Base-by-base conservation (phyloP, 1,140 invertebrate species). In the Calephelis virginiensis region DNA sequence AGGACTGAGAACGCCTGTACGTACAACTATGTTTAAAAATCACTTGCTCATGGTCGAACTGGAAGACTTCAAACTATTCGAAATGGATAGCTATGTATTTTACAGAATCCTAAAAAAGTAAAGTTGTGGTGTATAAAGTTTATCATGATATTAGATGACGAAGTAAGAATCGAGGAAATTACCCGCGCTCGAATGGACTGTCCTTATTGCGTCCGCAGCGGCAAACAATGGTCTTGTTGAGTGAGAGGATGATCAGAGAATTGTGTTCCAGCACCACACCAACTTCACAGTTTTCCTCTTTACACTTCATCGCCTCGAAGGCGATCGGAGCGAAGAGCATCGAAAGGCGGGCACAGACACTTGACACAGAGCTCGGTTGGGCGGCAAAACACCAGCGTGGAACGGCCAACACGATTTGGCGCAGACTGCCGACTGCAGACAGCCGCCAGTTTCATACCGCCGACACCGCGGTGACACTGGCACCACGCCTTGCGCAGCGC, bases 261-360 rank as follows among this genome's bases (percentile, higher is more conserved):
- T 90, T 90, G 81, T 85, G 88, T 72, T 91, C 91, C 64, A 90
- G 83, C 71, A 92, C 77, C 77, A 91, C 88, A 73, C 87, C 91
- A 63, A 92, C 90, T 81, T 92, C 91, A 78, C 91, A 92, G 75
- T 91, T 92, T 81, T 89, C 90, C 86, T 91, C 89, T 84, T 90
- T 91, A 81, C 91, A 92, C 91, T 91, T 91, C 91, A 92, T 92
- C 90, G 89, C 86, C 85, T 85, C 82, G 66, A 78, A 81, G 84
- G 81, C 84, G 82, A 86, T 85, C 75, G 83, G 81, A 85, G 83
- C 78, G 81, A 89, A 89, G 83, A 90, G 89, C 89, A 91, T 92
- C 81, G 82, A 89, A 84, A 81, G 73, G 83, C 72, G 76, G 70
- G 81, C 82, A 82, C 81, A 76, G 75, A 78, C 84, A 85, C 84